These are phyloP conservation scores for Polydrusus tereticollis DNA, from an alignment of 2,888 invertebrate genomes.

Conservation along the genomic window DNA sequence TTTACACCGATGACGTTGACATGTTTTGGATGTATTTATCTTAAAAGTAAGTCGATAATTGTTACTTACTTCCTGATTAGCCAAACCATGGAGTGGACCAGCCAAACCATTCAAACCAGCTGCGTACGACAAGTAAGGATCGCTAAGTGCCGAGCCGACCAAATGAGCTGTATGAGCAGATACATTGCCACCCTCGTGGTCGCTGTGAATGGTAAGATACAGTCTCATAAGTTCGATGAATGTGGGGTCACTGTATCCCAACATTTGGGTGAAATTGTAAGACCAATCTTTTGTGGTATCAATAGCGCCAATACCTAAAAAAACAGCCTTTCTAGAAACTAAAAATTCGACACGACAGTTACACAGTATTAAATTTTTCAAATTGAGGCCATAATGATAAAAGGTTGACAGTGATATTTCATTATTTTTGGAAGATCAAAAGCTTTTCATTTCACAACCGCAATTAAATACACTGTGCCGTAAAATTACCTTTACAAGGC, in stretches of 20 bases:
- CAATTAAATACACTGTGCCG: too few relatives aligned
- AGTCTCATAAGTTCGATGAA: conserved; percentile 94
- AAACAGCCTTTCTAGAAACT: background rate
- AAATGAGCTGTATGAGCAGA: conserved; percentile 95
- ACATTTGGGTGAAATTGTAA: conserved; percentile 91
- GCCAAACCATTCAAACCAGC: conserved; percentile 95
- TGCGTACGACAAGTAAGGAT: conserved; percentile 92
- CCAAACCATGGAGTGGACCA: conserved; percentile 95
- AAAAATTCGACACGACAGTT: too few relatives aligned
- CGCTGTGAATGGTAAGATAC: conserved; percentile 95
- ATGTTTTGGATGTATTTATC: too few relatives aligned
- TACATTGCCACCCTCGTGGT: conserved; percentile 97
- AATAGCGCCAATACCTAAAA: conserved; percentile 81
- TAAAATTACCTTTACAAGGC: too few relatives aligned
- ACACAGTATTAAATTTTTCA: too few relatives aligned
- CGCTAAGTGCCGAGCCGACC: conserved; percentile 93
- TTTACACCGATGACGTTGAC: too few relatives aligned
- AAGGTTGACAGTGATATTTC: too few relatives aligned
- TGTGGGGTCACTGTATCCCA: conserved; percentile 86
- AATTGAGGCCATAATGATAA: too few relatives aligned
- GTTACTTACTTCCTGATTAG: conserved; percentile 85
- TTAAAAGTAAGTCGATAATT: background rate
- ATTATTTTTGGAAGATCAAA: too few relatives aligned
- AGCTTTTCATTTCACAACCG: too few relatives aligned
- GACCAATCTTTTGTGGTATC: conserved; percentile 94